Conservation (phyloP, 2,113 vertebrate species). For the Stercorarius parasiticus region DNA sequence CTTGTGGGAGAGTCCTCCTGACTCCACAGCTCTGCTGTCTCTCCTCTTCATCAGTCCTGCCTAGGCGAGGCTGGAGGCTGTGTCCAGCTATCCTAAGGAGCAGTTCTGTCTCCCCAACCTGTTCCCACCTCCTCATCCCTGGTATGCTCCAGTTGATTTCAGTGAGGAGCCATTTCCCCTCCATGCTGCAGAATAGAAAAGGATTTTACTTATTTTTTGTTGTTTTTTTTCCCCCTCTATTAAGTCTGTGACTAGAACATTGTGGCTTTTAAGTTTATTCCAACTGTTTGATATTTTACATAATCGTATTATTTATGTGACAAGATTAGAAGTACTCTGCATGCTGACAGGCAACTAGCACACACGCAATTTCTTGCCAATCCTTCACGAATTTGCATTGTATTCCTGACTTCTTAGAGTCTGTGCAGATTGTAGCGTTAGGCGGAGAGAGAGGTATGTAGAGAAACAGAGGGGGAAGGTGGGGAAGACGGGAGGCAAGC, state of each 20-base stretch:
- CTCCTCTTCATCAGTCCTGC: neutral
- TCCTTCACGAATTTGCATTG: slow-evolving; percentile 46
- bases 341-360: slow-evolving; percentile 56
- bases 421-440: slow-evolving; percentile 2
- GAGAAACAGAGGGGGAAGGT: neutral
- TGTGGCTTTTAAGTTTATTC: slow-evolving; percentile 66
- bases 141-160: neutral
- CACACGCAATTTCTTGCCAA: slow-evolving; percentile 43
- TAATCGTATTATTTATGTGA: slow-evolving; percentile 71
- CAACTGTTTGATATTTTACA: slow-evolving; percentile 70
- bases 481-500: neutral
- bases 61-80: neutral
- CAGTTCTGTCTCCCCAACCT: neutral
- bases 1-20: neutral
- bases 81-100: neutral
- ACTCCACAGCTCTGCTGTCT: neutral
- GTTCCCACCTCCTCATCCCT: neutral
- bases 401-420: slow-evolving; percentile 35
- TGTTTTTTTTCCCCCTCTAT: neutral
- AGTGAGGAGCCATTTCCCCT: neutral
- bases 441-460: neutral
- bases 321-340: slow-evolving; percentile 65
- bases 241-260: slow-evolving; percentile 61
- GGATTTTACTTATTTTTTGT: neutral
- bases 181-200: neutral